These are phyloP conservation scores for Danaus melanippus DNA, from an alignment of 1,140 invertebrate species.

Conservation along the genomic window DNA sequence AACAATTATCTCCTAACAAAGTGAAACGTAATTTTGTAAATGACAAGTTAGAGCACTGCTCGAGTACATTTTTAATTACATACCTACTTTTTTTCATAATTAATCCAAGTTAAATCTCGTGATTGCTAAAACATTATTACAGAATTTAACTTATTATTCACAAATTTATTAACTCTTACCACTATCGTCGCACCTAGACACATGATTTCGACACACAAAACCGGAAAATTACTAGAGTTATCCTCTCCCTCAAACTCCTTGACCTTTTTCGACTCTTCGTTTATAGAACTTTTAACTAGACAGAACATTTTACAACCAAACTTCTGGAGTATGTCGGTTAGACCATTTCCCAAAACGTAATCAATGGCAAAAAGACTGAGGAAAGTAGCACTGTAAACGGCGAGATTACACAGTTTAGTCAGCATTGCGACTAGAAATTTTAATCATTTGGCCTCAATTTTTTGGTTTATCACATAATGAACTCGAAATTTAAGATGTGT, in stretches of 20 bases:
- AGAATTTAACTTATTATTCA: background rate
- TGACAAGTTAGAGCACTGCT: too few species aligned
- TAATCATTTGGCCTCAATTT: too few species aligned
- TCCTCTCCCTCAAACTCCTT: constrained; percentile 13
- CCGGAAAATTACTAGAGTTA: constrained; percentile 29
- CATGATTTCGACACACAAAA: constrained; percentile 37
- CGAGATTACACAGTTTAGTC: constrained; percentile 14
- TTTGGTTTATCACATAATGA: too few species aligned
- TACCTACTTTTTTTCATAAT: too few species aligned
- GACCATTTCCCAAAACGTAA: constrained; percentile 45
- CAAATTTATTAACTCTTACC: constrained; percentile 23
- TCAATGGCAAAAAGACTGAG: constrained; percentile 39
- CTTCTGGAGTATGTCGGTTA: constrained; percentile 32
- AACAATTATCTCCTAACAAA: too few species aligned
- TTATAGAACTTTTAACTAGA: constrained; percentile 33
- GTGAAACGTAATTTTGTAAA: too few species aligned
- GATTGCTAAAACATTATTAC: too few species aligned
- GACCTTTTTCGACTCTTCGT: constrained; percentile 28
- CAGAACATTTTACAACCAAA: constrained; percentile 33
- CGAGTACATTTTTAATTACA: too few species aligned
- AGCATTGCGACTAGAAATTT: constrained; percentile 26
- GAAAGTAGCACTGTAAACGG: constrained; percentile 32
- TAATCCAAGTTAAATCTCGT: too few species aligned
- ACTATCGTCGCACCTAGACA: constrained; percentile 35
- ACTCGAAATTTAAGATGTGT: too few species aligned